These are phyloP conservation scores for Hetaerina americana DNA, from an alignment of 1,140 invertebrate species.

Conservation along the genomic window DNA sequence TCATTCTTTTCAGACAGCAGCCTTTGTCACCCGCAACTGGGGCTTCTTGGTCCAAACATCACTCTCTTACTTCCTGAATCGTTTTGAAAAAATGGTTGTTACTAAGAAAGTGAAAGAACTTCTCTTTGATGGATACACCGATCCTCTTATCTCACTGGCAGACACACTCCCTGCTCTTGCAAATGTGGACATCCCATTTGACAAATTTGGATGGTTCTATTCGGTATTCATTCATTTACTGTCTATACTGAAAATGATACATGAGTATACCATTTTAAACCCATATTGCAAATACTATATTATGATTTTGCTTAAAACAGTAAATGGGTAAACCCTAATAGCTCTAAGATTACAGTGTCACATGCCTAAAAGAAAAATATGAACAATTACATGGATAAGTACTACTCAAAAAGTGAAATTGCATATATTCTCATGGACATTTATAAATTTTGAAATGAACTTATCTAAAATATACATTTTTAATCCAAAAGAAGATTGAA, in stretches of 20 bases:
- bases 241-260: neutral
- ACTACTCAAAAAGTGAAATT: too few relatives aligned
- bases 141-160: conserved; percentile 49
- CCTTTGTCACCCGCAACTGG: conserved; percentile 37
- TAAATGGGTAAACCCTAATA: too few relatives aligned
- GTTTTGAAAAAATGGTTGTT: conserved; percentile 24
- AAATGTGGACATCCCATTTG: conserved; percentile 43
- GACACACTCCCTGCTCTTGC: conserved; percentile 36
- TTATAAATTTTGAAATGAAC: too few relatives aligned
- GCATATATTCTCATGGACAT: too few relatives aligned
- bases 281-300: neutral
- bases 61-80: neutral
- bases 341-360: too few relatives aligned
- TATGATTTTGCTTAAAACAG: too few relatives aligned
- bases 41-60: conserved; percentile 31
- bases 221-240: conserved; percentile 37
- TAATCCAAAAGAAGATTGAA: too few relatives aligned
- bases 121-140: conserved; percentile 64
- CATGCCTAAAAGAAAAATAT: too few relatives aligned
- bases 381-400: too few relatives aligned
- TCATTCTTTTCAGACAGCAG: conserved; percentile 50
- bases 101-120: conserved; percentile 52
- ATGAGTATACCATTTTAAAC: neutral
- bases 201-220: conserved; percentile 71
- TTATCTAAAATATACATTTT: too few relatives aligned